Evolutionary conservation across 1,140 invertebrate species (phyloP).

Genomic region (Calliphora vicina): DNA sequence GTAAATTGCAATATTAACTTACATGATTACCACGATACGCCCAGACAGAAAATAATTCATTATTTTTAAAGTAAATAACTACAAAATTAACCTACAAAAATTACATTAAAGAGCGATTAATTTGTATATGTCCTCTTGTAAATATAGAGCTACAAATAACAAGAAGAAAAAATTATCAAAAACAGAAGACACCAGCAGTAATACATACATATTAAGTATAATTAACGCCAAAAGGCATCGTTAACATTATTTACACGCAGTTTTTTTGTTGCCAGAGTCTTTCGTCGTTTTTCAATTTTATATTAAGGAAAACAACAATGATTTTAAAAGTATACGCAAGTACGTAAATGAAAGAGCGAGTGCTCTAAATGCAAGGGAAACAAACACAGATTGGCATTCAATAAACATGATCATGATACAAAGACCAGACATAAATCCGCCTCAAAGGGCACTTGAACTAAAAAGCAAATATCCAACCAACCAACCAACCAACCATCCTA

Average conservation of each 20-base stretch:
- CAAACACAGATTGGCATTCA: background rate
- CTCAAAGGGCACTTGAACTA: background rate
- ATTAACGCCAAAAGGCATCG: constrained; percentile 24
- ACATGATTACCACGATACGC: no score
- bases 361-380: background rate
- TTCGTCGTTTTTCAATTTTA: background rate
- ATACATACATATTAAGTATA: background rate
- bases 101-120: background rate
- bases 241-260: constrained; percentile 18
- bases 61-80: no score
- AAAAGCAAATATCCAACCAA: background rate
- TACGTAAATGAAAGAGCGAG: background rate
- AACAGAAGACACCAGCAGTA: background rate
- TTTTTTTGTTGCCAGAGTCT: constrained; percentile 11
- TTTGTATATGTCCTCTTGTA: background rate
- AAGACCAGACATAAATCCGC: background rate
- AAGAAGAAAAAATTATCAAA: background rate
- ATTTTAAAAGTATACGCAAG: background rate
- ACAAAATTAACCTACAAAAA: no score
- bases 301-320: background rate
- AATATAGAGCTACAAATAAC: background rate
- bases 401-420: background rate
- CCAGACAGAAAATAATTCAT: no score
- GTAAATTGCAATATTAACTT: no score
- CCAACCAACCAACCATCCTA: background rate